Conservation (phyloP, 2,797 vertebrate genomes). For the Mareca strepera region DNA sequence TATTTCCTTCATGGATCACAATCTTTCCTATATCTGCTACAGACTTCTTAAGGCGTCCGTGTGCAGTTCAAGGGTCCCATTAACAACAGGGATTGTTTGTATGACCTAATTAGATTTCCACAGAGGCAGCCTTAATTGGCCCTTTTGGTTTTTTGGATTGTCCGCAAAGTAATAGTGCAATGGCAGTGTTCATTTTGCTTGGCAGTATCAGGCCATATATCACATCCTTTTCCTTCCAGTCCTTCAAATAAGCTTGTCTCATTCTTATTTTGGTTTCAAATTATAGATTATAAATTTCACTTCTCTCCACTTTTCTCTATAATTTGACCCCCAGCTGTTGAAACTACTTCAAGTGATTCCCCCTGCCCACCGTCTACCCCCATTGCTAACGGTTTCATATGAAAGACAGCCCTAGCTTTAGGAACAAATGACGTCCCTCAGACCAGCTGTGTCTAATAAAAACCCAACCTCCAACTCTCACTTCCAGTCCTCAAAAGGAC, state of each 20-base stretch:
- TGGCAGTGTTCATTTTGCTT: constrained; percentile 68
- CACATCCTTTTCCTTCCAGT: constrained; percentile 56
- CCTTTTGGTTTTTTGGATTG: constrained; percentile 67
- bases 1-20: not conserved
- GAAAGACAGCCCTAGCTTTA: constrained; percentile 43
- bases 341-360: constrained; percentile 49
- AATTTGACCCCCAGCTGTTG: constrained; percentile 67
- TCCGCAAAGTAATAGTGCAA: constrained; percentile 60
- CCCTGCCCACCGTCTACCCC: constrained; percentile 18
- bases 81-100: constrained; percentile 47
- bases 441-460: constrained; percentile 66
- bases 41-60: not conserved
- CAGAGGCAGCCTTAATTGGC: constrained; percentile 53
- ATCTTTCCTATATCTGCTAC: not conserved
- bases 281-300: constrained; percentile 75
- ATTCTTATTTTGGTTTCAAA: constrained; percentile 69
- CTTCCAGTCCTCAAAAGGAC: constrained; percentile 49
- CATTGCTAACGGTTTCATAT: constrained; percentile 17
- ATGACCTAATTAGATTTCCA: constrained; percentile 65
- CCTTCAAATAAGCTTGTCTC: constrained; percentile 52
- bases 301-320: constrained; percentile 57
- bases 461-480: constrained; percentile 10
- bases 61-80: constrained; percentile 6
- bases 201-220: constrained; percentile 59
- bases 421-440: constrained; percentile 36